phyloP scores from a whole-genome alignment of 2,888 invertebrate species.

The Oscheius sp. region DNA sequence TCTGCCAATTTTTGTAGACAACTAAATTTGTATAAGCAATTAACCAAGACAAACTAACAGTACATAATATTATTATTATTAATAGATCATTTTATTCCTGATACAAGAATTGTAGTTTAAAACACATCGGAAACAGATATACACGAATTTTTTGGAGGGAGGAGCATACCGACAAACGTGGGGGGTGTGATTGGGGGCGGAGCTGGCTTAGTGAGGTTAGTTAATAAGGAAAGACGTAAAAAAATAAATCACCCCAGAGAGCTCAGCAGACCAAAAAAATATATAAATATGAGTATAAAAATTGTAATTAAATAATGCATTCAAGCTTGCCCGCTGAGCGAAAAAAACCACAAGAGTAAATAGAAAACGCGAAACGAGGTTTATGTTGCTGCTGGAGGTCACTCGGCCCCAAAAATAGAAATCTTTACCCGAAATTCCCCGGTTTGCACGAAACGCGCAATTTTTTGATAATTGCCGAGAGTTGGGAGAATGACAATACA shows the following conservation, averaged over 20 bases:
- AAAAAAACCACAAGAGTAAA: slow-evolving; percentile 15
- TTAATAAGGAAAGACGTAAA: not conserved
- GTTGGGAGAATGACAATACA: not conserved
- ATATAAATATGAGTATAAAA: slow-evolving; percentile 3
- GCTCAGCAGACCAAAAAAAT: not conserved
- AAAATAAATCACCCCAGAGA: not conserved
- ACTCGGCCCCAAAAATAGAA: slow-evolving; percentile 17
- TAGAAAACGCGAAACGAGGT: slow-evolving; percentile 28
- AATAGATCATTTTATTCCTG: slow-evolving; percentile 24
- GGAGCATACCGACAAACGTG: not conserved
- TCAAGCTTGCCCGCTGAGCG: slow-evolving; percentile 28
- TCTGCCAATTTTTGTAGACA: not conserved
- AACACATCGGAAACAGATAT: slow-evolving; percentile 12
- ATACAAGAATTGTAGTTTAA: slow-evolving; percentile 11
- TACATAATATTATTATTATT: not conserved
- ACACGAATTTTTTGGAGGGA: slow-evolving; percentile 19
- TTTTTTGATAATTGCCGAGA: slow-evolving; percentile 24
- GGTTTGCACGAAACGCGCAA: slow-evolving; percentile 4
- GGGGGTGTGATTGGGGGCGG: too few relatives aligned
- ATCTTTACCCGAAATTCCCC: slow-evolving; percentile 33
- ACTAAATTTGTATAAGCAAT: not conserved
- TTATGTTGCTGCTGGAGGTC: not conserved
- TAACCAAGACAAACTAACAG: not conserved
- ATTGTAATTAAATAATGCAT: slow-evolving; percentile 4
- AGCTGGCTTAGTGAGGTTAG: slow-evolving; percentile 3